Evolutionary conservation across 1,140 invertebrate genomes (phyloP).

Genomic region (Heliconius congener): DNA sequence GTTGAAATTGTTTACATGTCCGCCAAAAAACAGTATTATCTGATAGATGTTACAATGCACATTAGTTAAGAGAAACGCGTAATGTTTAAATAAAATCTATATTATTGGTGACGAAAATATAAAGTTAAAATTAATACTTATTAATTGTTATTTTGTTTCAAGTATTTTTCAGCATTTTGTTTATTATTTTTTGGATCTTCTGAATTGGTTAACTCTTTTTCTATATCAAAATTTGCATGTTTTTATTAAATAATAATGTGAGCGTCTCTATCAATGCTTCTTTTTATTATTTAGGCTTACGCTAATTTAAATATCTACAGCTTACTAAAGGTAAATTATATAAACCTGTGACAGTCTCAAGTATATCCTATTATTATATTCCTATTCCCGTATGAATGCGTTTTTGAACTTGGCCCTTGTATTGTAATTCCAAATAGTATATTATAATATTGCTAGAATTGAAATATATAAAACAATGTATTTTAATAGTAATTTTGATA

Average conservation of each 20-base stretch:
- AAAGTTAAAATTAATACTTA: not conserved
- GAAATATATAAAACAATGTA: not conserved
- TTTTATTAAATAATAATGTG: conserved; percentile 41
- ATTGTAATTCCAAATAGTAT: conserved; percentile 34
- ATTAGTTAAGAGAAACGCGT: conserved; percentile 19
- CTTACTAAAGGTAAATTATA: conserved; percentile 6
- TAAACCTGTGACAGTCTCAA: not conserved
- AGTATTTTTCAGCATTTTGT: not conserved
- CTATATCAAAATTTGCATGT: conserved; percentile 61
- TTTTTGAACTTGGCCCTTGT: conserved; percentile 57
- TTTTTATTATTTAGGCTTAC: conserved; percentile 77
- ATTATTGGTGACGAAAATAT: not conserved
- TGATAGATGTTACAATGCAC: conserved; percentile 5
- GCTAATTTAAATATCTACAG: conserved; percentile 47
- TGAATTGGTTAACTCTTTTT: conserved; percentile 39
- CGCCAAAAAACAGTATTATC: not conserved
- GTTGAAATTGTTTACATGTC: not conserved
- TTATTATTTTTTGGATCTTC: not conserved
- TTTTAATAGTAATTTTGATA: not conserved
- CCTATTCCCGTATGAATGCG: not conserved
- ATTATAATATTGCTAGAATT: not conserved
- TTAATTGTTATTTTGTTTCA: not conserved
- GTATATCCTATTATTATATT: not conserved
- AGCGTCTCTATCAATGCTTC: conserved; percentile 61
- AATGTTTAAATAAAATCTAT: conserved; percentile 14